A percentile compares a stretch with the other conserved stretches of the same genome.
Conservation (phyloP, 1,140 invertebrate genomes). For the Trypoxylus dichotomus region DNA sequence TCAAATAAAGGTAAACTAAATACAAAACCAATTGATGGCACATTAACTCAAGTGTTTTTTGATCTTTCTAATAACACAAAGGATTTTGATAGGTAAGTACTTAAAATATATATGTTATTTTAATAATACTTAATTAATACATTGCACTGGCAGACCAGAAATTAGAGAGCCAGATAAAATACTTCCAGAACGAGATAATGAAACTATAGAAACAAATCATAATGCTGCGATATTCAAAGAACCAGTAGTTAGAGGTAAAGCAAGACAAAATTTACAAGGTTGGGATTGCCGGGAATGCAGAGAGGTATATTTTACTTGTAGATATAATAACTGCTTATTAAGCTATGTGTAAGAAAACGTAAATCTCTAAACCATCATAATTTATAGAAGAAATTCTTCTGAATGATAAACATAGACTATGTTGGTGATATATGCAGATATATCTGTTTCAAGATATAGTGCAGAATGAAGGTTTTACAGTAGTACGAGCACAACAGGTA, state of each 20-base stretch:
- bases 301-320: not conserved
- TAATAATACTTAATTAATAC: not conserved
- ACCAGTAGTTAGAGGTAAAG: slow-evolving; percentile 12
- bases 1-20: not conserved
- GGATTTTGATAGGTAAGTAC: not conserved
- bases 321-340: no score
- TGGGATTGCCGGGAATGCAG: slow-evolving; percentile 5
- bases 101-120: not conserved
- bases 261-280: slow-evolving; percentile 12
- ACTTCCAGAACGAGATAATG: not conserved
- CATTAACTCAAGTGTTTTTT: not conserved
- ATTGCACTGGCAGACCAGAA: not conserved
- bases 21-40: not conserved
- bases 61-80: not conserved
- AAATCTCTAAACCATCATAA: no score
- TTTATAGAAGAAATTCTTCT: no score
- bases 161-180: not conserved
- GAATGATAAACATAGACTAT: not conserved
- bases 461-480: no score
- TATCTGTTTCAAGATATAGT: no score
- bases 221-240: not conserved
- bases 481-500: no score
- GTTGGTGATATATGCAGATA: not conserved
- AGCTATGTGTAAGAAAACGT: no score
- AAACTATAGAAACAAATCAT: not conserved